These are phyloP conservation scores for Drosophila pseudotalamancana DNA, from an alignment of 2,888 invertebrate species.

Conservation along the genomic window DNA sequence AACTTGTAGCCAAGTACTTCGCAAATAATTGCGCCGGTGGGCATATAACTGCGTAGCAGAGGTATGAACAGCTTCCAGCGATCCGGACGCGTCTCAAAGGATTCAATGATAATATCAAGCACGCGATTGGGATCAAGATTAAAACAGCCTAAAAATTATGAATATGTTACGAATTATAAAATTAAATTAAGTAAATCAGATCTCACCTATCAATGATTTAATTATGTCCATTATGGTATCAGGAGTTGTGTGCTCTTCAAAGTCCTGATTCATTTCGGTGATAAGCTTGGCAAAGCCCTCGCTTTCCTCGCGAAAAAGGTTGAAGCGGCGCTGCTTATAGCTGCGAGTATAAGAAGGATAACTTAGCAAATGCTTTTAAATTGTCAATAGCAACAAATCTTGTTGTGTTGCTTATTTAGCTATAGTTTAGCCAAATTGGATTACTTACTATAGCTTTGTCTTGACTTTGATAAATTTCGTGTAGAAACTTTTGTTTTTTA, in stretches of 20 bases:
- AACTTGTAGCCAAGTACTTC: constrained; percentile 98
- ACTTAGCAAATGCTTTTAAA: too few relatives aligned
- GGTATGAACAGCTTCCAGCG: constrained; percentile 93
- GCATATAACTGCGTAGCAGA: constrained; percentile 94
- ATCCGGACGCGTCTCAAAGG: constrained; percentile 95
- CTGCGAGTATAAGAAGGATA: constrained; percentile 86
- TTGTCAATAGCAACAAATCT: too few relatives aligned
- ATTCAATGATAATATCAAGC: constrained; percentile 97
- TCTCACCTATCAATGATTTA: constrained; percentile 95
- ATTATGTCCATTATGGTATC: constrained; percentile 93
- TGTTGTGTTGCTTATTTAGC: too few relatives aligned
- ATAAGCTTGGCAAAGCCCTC: constrained; percentile 99
- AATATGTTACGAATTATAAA: not conserved
- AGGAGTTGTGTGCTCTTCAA: constrained; percentile 85
- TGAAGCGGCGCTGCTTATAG: constrained; percentile 99
- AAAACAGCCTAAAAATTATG: constrained; percentile 92
- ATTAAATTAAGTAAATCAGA: not conserved
- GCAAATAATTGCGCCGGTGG: constrained; percentile 93
- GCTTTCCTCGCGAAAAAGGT: constrained; percentile 98
- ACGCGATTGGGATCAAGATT: constrained; percentile 99
- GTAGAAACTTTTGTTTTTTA: constrained; percentile 95
- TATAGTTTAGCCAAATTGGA: too few relatives aligned
- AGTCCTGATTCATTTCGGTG: constrained; percentile 95
- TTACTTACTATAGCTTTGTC: constrained; percentile 98
- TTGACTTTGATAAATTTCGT: constrained; percentile 99